These are phyloP conservation scores for Leuctra nigra DNA, from an alignment of 2,888 invertebrate genomes.

Conservation along the genomic window DNA sequence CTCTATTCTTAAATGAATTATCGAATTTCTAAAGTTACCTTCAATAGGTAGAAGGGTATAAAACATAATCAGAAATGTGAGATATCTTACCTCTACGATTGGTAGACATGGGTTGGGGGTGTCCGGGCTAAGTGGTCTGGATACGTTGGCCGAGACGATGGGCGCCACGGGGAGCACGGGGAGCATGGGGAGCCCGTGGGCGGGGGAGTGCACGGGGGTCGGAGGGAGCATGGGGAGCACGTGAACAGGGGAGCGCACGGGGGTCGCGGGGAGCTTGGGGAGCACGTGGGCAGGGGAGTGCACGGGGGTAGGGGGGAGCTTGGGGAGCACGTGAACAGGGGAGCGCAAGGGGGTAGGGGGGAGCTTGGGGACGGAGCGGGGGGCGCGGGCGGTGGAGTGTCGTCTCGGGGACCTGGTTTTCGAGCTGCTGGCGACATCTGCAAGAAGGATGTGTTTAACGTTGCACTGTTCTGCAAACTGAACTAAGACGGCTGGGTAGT, in stretches of 20 bases:
- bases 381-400: not conserved
- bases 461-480: too few relatives aligned
- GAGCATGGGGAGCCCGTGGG: constrained; percentile 44
- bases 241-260: not conserved
- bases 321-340: not conserved
- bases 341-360: not conserved
- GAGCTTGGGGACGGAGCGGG: not conserved
- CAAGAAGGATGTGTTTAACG: too few relatives aligned
- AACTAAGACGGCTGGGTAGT: too few relatives aligned
- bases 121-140: constrained; percentile 45
- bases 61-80: too few relatives aligned
- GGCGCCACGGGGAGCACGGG: constrained; percentile 45
- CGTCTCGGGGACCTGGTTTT: too few relatives aligned
- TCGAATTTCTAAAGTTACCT: too few relatives aligned
- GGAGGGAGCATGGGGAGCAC: constrained; percentile 2
- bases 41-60: too few relatives aligned
- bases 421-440: too few relatives aligned
- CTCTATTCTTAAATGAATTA: too few relatives aligned
- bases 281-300: not conserved
- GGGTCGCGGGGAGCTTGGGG: not conserved
- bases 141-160: constrained; percentile 18
- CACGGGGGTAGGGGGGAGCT: constrained; percentile 18
- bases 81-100: constrained; percentile 56
- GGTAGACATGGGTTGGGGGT: constrained; percentile 60
- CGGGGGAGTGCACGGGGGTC: constrained; percentile 35